These are phyloP conservation scores for Drosophila micromelanica DNA, from an alignment of 1,140 invertebrate genomes.

Conservation along the genomic window DNA sequence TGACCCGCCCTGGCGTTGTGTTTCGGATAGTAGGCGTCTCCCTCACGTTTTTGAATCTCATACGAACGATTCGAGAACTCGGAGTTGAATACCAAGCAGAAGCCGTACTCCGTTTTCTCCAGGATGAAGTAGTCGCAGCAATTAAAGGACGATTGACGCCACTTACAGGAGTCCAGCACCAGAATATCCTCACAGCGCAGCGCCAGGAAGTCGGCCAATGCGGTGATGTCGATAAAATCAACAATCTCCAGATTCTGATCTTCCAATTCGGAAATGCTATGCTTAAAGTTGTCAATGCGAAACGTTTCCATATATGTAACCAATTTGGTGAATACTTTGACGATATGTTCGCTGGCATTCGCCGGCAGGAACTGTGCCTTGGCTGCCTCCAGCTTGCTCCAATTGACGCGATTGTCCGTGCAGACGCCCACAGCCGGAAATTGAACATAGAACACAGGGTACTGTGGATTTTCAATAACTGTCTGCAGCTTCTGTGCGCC, in stretches of 20 bases:
- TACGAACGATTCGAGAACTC: conserved; percentile 44
- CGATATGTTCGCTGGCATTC: conserved; percentile 49
- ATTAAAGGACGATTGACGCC: conserved; percentile 57
- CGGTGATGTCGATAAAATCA: conserved; percentile 53
- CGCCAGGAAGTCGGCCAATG: conserved; percentile 40
- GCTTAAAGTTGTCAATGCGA: conserved; percentile 53
- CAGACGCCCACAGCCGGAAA: conserved; percentile 90
- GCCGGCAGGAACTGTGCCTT: conserved; percentile 61
- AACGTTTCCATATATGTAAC: conserved; percentile 57
- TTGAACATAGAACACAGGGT: conserved; percentile 88
- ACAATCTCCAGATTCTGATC: conserved; percentile 65
- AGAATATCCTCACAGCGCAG: conserved; percentile 60
- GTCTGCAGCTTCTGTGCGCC: conserved; percentile 74
- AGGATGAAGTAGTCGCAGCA: conserved; percentile 67
- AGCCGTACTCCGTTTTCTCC: conserved; percentile 70
- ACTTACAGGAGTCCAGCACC: conserved; percentile 43
- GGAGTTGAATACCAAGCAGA: conserved; percentile 71
- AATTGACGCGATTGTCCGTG: conserved; percentile 86
- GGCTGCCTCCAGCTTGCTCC: conserved; percentile 65
- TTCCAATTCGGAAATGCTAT: conserved; percentile 47
- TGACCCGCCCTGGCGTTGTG: conserved; percentile 73
- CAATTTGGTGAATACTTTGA: conserved; percentile 43
- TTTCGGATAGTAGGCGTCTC: conserved; percentile 54
- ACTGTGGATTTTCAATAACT: conserved; percentile 88
- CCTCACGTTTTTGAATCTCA: conserved; percentile 34